phyloP scores from a whole-genome alignment of 2,113 vertebrate genomes.

The Columba janthina region DNA sequence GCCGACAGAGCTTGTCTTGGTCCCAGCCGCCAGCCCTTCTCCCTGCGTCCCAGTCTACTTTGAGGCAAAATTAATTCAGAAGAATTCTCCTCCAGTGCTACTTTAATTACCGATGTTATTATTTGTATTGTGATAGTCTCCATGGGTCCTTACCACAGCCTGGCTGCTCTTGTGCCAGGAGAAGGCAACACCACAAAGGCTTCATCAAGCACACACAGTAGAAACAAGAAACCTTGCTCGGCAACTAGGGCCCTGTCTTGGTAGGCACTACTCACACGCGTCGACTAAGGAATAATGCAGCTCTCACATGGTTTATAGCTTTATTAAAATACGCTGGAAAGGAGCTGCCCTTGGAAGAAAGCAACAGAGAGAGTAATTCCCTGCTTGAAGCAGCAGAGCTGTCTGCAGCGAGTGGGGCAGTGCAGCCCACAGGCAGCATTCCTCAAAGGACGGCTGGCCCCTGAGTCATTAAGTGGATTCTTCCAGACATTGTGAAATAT shows the following conservation, averaged over 20 bases:
- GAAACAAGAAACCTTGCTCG: not conserved
- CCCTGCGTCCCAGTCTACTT: not conserved
- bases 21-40: not conserved
- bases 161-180: not conserved
- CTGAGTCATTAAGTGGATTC: not conserved
- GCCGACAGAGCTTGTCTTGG: not conserved
- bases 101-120: constrained; percentile 6
- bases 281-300: not conserved
- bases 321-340: not conserved
- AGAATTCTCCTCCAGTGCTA: not conserved
- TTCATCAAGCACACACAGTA: not conserved
- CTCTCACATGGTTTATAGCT: not conserved
- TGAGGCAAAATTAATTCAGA: not conserved
- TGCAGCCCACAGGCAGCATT: not conserved
- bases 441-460: constrained; percentile 12
- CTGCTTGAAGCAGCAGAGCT: not conserved
- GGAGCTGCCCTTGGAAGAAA: constrained; percentile 11
- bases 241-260: not conserved
- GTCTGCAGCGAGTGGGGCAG: not conserved
- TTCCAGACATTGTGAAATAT: constrained; percentile 1
- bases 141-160: not conserved
- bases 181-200: not conserved
- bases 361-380: not conserved
- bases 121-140: not conserved
- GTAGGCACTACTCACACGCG: not conserved